These are phyloP conservation scores for Hybos culiciformis DNA, from an alignment of 2,888 invertebrate genomes.

Conservation along the genomic window DNA sequence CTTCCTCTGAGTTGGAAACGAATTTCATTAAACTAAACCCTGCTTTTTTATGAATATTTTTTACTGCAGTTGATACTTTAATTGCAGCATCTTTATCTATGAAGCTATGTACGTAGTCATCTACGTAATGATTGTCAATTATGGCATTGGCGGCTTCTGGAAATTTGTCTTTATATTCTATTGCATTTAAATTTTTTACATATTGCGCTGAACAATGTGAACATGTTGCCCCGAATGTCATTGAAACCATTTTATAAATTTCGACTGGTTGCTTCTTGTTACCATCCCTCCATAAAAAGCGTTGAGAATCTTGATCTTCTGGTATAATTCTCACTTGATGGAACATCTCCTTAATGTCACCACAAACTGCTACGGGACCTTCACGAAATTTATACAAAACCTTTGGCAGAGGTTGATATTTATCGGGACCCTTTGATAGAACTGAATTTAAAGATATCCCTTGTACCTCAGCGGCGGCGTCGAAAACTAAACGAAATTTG, in stretches of 20 bases:
- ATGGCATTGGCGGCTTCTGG: slow-evolving; percentile 11
- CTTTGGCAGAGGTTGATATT: slow-evolving; percentile 22
- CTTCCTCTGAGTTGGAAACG: slow-evolving; percentile 9
- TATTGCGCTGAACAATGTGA: slow-evolving; percentile 14
- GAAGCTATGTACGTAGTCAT: slow-evolving; percentile 10
- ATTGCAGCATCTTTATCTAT: slow-evolving; percentile 4
- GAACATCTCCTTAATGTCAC: slow-evolving; percentile 22
- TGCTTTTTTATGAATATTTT: slow-evolving; percentile 7
- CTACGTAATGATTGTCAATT: slow-evolving; percentile 11
- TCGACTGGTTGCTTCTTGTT: neutral
- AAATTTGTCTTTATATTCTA: slow-evolving; percentile 7
- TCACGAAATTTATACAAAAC: slow-evolving; percentile 26
- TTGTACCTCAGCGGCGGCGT: slow-evolving; percentile 21
- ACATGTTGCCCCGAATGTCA: slow-evolving; percentile 17
- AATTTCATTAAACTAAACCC: slow-evolving; percentile 12
- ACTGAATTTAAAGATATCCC: slow-evolving; percentile 19
- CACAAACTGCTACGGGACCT: slow-evolving; percentile 20
- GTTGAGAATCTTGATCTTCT: slow-evolving; percentile 21
- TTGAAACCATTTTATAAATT: slow-evolving; percentile 14
- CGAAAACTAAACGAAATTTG: slow-evolving; percentile 21
- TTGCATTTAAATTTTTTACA: slow-evolving; percentile 13
- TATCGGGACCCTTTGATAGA: slow-evolving; percentile 23
- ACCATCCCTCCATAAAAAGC: slow-evolving; percentile 21
- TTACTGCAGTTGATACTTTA: slow-evolving; percentile 6
- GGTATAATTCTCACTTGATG: slow-evolving; percentile 18